Base-by-base conservation (phyloP, 2,888 invertebrate genomes). In the Eupithecia abbreviata region DNA sequence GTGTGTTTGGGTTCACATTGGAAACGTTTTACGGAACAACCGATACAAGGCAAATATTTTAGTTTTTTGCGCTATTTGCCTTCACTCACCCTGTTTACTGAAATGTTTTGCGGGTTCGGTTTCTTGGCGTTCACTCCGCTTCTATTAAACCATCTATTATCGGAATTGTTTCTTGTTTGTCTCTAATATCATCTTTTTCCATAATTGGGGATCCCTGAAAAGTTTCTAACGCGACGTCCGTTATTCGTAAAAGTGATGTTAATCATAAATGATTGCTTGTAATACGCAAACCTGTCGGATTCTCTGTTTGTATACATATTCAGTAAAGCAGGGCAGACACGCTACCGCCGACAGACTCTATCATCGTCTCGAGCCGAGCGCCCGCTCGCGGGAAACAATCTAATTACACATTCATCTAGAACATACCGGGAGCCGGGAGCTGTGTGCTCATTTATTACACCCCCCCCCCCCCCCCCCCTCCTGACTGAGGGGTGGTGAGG, bases 61-160 rank as follows among this genome's bases (percentile, higher is more conserved):
- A 76, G 84, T 89, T 92, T 91, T 90, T 91, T 90, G 85, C 84
- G 78, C 74, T 93, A 89, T 94, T 93, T 92, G 87, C 90, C 85
- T 90, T 91, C 89, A 92, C 93, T 93, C 88, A 87, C 85, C 78
- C 76, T 91, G 89, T 91, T 91, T 91, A 88, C 81, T 85, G 85
- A 87, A 88, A 90, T 87, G 86, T 90, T 90, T 90, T 89, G 85
- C 75, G 84, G 80, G 70, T 88, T 82, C 55, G 67, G 82, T 88
- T 85, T 82, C 88, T 76, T 84, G 81, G 84, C 82, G 84, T 89
- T 87, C 87, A 86, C 73, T 72, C 12, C 45, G 71, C 18, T 42
- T 75, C 45, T 68, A 72, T 58, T 10, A 58, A 58, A 30, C 58
- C 71, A 49, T 2, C 68, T 69, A 74, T 77, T 74, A 72, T 45